Conservation (phyloP, 2,888 invertebrate species). For the Eudasyphora cyanicolor region DNA sequence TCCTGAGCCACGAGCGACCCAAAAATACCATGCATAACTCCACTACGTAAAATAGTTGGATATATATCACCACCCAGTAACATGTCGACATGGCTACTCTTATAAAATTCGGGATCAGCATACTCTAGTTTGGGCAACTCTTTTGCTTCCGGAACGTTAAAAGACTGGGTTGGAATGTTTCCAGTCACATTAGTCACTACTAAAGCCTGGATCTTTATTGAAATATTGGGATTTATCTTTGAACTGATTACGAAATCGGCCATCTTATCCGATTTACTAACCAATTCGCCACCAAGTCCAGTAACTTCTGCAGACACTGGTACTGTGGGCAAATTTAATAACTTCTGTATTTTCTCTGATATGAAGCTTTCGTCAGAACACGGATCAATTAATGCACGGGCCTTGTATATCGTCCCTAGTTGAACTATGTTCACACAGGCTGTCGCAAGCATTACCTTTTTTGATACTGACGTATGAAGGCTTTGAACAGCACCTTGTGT, state of each 20-base stretch:
- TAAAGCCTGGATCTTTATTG: background rate
- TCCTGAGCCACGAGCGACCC: conserved; percentile 23
- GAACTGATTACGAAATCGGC: background rate
- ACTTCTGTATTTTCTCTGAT: background rate
- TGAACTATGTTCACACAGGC: background rate
- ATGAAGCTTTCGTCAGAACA: background rate
- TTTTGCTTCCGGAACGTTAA: background rate
- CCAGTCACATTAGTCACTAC: conserved; percentile 6
- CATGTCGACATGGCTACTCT: background rate
- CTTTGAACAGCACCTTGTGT: background rate
- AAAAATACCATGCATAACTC: conserved; percentile 13
- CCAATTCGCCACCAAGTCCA: background rate
- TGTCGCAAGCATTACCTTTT: background rate
- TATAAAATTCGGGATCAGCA: conserved; percentile 3
- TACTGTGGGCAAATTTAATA: background rate
- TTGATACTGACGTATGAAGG: background rate
- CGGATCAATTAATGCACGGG: background rate
- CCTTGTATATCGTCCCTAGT: background rate
- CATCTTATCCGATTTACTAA: background rate
- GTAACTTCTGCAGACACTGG: background rate
- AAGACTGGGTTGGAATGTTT: background rate
- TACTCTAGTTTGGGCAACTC: background rate
- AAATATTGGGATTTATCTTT: background rate
- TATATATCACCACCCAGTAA: conserved; percentile 15
- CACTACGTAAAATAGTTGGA: background rate